Base-by-base conservation (phyloP, 2,797 vertebrate genomes). In the Caiman crocodilus region DNA sequence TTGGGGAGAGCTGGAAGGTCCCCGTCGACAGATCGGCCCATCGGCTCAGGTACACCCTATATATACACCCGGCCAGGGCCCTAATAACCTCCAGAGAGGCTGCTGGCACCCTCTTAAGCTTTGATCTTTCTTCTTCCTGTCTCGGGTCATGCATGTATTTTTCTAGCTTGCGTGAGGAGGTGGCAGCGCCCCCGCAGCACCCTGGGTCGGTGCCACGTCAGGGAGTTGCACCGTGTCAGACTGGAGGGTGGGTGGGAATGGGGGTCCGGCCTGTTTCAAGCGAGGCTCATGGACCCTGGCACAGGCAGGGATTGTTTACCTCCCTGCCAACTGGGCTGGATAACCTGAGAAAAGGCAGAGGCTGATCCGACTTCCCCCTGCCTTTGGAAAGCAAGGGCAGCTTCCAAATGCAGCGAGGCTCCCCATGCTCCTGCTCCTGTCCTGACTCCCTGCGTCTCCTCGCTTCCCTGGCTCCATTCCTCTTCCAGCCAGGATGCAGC, bases 1-100 rank as follows among this genome's bases (percentile, higher is more conserved):
- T 99, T 82, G 98, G 98, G 89, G 97, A 98, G 58, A 99, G 98
- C 95, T 99, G 99, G 98, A 98, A 96, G 92, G 97, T 98, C 69
- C 97, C 93, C 79, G 75, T 98, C 73, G 14, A 81, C 73, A 93
- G 90, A 63, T 26, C 58, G 82, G 20, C 15, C 6, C 60, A 95
- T 65, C 96, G 87, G 79, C 18, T 63, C 77, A 98, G 95, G 96
- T 97, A 94, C 28, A n/a, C 89, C 60, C 78, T 90, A n/a, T 58
- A 82, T 82, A 42, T 75, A 79, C 88, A 30, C 14, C n/a, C 50
- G 56, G 56, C 30, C 71, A 93, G 87, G 50, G 74, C 16, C 18
- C 20, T 1, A 82, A 25, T 85, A 84, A 89, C 7, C 25, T 60
- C 32, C 14, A 63, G 57, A 23, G 84, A 67, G 69, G 21, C 9